Evolutionary conservation across 2,797 vertebrate species (phyloP).

Genomic region (Paramormyrops hopkinsi): DNA sequence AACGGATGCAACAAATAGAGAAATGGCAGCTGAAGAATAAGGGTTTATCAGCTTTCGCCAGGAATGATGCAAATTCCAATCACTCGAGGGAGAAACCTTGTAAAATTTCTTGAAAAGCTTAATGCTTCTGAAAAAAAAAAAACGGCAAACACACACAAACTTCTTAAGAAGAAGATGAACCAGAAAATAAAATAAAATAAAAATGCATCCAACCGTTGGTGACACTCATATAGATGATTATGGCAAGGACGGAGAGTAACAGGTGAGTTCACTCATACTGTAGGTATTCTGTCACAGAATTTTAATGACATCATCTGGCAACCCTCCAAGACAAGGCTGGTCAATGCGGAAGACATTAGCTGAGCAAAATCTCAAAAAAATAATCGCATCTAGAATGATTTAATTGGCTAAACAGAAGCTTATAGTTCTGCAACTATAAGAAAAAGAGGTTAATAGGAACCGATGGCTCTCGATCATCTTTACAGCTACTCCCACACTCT

Average conservation of each 20-base stretch:
- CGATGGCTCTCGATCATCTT: background rate
- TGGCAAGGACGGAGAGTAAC: background rate
- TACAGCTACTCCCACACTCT: background rate
- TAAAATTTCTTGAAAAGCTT: conserved; percentile 2
- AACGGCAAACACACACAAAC: background rate
- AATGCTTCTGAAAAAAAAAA: background rate
- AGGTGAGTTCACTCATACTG: background rate
- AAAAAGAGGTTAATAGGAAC: background rate
- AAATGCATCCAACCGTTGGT: background rate
- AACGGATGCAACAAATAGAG: conserved; percentile 7
- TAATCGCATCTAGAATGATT: background rate
- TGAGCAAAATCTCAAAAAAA: background rate
- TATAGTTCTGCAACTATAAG: background rate
- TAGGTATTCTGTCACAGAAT: background rate
- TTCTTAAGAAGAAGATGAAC: background rate
- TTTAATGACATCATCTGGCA: background rate
- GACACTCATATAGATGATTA: background rate
- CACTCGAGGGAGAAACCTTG: background rate
- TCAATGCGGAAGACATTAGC: background rate
- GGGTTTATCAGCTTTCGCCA: conserved; percentile 38
- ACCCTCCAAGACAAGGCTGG: background rate
- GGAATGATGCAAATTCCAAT: conserved; percentile 30
- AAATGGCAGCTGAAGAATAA: conserved; percentile 24
- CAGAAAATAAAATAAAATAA: background rate
- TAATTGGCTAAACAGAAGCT: background rate